These are phyloP conservation scores for Gila robusta DNA, from an alignment of 2,797 vertebrate species.

Conservation along the genomic window DNA sequence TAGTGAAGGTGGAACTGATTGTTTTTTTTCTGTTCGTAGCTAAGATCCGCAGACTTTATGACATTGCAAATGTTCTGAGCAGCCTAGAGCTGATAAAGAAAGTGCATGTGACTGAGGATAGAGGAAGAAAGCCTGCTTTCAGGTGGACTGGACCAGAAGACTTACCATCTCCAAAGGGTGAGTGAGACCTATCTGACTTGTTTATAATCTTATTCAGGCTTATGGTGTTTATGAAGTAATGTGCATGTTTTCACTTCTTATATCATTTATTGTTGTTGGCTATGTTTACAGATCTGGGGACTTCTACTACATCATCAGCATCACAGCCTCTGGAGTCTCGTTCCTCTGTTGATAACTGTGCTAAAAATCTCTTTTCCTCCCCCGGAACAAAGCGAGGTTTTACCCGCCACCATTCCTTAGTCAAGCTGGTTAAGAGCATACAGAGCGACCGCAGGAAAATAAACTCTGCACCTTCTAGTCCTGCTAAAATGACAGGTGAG, in stretches of 20 bases:
- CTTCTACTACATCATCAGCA: conserved; percentile 55
- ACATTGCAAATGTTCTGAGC: conserved; percentile 95
- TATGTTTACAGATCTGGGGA: conserved; percentile 67
- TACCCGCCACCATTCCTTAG: conserved; percentile 93
- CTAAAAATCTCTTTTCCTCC: conserved; percentile 93
- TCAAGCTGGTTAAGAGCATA: conserved; percentile 89
- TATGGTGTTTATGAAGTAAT: background rate
- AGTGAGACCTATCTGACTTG: background rate
- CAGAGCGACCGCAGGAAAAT: conserved; percentile 92
- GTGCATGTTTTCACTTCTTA: background rate
- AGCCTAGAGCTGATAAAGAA: conserved; percentile 96
- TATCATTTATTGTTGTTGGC: background rate
- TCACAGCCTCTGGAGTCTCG: conserved; percentile 69
- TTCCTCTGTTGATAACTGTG: conserved; percentile 85
- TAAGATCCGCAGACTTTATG: conserved; percentile 94
- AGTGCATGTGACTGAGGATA: conserved; percentile 91
- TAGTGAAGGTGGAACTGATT: background rate
- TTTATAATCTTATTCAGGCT: background rate
- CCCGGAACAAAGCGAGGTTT: conserved; percentile 84
- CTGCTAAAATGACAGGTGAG: conserved; percentile 81
- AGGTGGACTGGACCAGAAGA: conserved; percentile 92
- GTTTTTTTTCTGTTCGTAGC: conserved; percentile 77
- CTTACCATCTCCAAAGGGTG: conserved; percentile 82
- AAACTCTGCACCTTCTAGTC: conserved; percentile 91
- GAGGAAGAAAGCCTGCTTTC: conserved; percentile 93